These are phyloP conservation scores for Lasioglossum oenotherae DNA, from an alignment of 2,888 invertebrate species.

Conservation along the genomic window DNA sequence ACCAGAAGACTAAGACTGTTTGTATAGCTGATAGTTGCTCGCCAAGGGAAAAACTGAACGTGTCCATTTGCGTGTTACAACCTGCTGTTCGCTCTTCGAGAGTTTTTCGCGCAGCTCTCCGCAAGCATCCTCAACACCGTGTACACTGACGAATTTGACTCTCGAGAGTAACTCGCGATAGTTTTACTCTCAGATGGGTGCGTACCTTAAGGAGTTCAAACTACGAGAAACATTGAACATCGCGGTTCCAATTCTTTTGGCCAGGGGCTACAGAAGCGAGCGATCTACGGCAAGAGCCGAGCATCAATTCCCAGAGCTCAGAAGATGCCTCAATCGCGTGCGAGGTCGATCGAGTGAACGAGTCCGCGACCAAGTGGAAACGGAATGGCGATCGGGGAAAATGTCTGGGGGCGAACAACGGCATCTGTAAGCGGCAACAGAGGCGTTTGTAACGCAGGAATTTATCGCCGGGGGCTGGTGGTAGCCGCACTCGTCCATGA, in stretches of 20 bases:
- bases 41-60: no score
- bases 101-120: no score
- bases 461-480: slow-evolving; percentile 64
- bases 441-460: slow-evolving; percentile 63
- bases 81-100: no score
- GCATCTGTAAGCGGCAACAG: slow-evolving; percentile 48
- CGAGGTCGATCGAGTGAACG: slow-evolving; percentile 13
- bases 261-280: not conserved
- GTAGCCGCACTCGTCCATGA: slow-evolving; percentile 39
- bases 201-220: no score
- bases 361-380: slow-evolving; percentile 22
- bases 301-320: not conserved
- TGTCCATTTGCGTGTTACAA: no score
- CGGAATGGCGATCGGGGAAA: slow-evolving; percentile 12
- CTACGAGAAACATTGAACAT: not conserved
- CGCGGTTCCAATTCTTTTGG: not conserved
- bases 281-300: not conserved
- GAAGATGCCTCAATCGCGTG: slow-evolving; percentile 13
- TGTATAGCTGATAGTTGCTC: no score
- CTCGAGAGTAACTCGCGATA: no score
- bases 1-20: no score
- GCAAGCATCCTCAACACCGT: no score
- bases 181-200: no score
- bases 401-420: slow-evolving; percentile 8
- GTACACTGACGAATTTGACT: no score